Conservation (phyloP, 2,113 vertebrate species). For the Thoracochromis brauschi region DNA sequence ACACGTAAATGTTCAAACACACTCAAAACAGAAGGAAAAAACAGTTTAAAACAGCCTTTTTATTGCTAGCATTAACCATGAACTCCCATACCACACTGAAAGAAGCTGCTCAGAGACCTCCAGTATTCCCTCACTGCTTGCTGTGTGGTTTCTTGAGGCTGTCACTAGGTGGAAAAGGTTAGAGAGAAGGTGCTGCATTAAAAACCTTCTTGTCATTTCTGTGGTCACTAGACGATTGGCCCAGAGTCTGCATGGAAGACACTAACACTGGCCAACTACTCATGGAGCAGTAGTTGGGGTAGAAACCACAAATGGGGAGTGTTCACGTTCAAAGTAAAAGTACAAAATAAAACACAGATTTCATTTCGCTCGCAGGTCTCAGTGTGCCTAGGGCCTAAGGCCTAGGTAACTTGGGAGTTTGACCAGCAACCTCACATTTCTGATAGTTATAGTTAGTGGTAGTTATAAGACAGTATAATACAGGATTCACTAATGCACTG, state of each 20-base stretch:
- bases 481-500: not conserved
- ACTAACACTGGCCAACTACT: not conserved
- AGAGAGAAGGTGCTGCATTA: not conserved
- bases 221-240: not conserved
- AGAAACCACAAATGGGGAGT: not conserved
- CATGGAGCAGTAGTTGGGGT: not conserved
- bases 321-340: not conserved
- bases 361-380: not conserved
- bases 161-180: not conserved
- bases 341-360: not conserved
- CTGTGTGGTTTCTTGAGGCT: not conserved
- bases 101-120: not conserved
- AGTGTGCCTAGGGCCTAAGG: not conserved
- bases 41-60: not conserved
- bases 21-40: not conserved
- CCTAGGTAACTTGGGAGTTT: not conserved
- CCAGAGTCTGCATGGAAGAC: not conserved
- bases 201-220: not conserved
- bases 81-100: not conserved
- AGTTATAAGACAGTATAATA: not conserved
- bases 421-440: not conserved
- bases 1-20: not conserved
- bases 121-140: not conserved
- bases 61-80: not conserved
- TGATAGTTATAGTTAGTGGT: not conserved